Evolutionary conservation across 2,888 invertebrate genomes (phyloP).

Genomic region (Nycteola revayana): DNA sequence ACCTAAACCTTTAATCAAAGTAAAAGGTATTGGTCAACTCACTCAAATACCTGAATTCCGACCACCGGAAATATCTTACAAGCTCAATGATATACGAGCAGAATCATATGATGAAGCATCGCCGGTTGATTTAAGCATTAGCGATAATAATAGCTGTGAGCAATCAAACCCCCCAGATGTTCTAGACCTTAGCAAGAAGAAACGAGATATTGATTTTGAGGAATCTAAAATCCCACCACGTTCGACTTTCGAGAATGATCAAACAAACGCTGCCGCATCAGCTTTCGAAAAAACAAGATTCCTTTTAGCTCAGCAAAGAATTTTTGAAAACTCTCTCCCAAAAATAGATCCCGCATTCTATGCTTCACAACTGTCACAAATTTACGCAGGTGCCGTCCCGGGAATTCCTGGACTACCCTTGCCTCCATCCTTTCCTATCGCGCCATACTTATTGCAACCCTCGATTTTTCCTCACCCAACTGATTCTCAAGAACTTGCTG

Average conservation of each 20-base stretch:
- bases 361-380: constrained; percentile 83
- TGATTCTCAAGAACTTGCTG: constrained; percentile 83
- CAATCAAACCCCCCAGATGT: constrained; percentile 65
- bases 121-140: constrained; percentile 88
- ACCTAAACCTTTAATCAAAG: constrained; percentile 76
- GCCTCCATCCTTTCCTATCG: constrained; percentile 82
- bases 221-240: constrained; percentile 66
- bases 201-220: constrained; percentile 62
- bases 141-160: constrained; percentile 72
- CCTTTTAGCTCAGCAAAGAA: constrained; percentile 84
- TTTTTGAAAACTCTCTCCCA: constrained; percentile 83
- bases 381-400: constrained; percentile 81
- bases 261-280: constrained; percentile 58
- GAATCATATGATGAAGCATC: constrained; percentile 75
- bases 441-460: constrained; percentile 82
- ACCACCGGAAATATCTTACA: constrained; percentile 57
- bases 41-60: constrained; percentile 80
- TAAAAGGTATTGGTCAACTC: constrained; percentile 84
- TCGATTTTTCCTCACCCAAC: constrained; percentile 78
- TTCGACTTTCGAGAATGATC: constrained; percentile 67
- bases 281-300: constrained; percentile 82
- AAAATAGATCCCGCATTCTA: constrained; percentile 84
- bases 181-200: constrained; percentile 92
- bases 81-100: constrained; percentile 53
- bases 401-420: constrained; percentile 77